phyloP scores from a whole-genome alignment of 53 echinoderm and acorn worm genomes.

The Astropecten irregularis region DNA sequence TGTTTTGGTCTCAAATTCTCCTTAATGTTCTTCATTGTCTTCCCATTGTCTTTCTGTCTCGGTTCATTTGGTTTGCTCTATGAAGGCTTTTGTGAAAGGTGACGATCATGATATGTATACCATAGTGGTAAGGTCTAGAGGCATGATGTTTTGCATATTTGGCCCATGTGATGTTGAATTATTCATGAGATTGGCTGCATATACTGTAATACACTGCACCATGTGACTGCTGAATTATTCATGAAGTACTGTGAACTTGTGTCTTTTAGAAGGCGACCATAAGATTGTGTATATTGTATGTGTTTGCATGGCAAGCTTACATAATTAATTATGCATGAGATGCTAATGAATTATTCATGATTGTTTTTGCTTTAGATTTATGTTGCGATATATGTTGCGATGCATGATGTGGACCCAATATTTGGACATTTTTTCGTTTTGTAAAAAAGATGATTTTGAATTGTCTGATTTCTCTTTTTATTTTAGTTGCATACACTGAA shows the following conservation, averaged over 20 bases:
- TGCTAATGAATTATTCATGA: conserved; percentile 15
- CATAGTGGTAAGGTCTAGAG: conserved; percentile 71
- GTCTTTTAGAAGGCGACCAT: not conserved
- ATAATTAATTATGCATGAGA: not conserved
- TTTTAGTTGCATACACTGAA: too few species aligned
- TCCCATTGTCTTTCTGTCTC: not conserved
- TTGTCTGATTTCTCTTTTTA: too few species aligned
- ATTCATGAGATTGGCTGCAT: not conserved
- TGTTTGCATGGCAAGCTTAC: not conserved
- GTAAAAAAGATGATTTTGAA: too few species aligned
- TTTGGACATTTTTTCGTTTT: too few species aligned
- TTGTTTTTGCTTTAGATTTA: too few species aligned
- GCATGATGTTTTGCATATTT: conserved; percentile 40
- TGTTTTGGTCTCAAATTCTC: not conserved
- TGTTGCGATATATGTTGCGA: too few species aligned
- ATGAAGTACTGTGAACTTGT: not conserved
- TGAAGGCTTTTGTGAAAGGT: conserved; percentile 53
- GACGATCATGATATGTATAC: conserved; percentile 75
- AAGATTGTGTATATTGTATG: not conserved
- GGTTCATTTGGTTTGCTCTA: not conserved
- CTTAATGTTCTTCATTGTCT: not conserved
- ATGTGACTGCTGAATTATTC: conserved; percentile 5
- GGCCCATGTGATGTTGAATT: not conserved
- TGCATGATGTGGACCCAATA: too few species aligned
- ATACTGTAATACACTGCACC: not conserved